Conservation (phyloP, 2,797 vertebrate genomes). For the Phalloptychus januarius region DNA sequence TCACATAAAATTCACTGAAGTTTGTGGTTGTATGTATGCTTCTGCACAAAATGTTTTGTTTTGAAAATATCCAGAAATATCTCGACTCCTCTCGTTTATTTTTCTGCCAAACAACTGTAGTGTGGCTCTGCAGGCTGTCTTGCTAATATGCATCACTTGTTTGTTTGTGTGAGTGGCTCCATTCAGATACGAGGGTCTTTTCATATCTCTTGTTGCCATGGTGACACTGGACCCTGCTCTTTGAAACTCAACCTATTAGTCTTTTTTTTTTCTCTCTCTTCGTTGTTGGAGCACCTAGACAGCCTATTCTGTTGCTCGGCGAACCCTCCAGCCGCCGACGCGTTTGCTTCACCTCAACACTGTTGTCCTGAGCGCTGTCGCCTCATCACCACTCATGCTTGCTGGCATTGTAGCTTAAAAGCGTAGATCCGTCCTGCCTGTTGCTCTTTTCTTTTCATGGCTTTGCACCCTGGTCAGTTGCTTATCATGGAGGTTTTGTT, state of each 20-base stretch:
- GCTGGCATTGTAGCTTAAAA: constrained; percentile 56
- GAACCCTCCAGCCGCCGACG: constrained; percentile 17
- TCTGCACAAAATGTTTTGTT: not conserved
- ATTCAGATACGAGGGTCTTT: constrained; percentile 50
- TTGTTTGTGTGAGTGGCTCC: constrained; percentile 40
- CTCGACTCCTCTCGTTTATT: not conserved
- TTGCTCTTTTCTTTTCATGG: constrained; percentile 71
- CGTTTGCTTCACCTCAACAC: constrained; percentile 55
- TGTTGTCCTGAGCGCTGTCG: constrained; percentile 57
- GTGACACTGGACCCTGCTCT: constrained; percentile 51
- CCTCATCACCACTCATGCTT: constrained; percentile 52
- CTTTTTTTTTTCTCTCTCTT: not conserved
- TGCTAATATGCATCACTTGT: constrained; percentile 40
- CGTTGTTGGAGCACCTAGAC: constrained; percentile 32
- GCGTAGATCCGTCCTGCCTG: constrained; percentile 55
- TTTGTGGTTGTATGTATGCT: not conserved
- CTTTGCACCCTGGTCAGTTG: constrained; percentile 72
- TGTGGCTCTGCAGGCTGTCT: constrained; percentile 10
- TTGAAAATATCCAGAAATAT: not conserved
- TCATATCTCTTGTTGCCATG: constrained; percentile 54
- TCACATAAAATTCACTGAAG: not conserved
- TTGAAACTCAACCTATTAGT: constrained; percentile 39
- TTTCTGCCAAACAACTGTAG: not conserved
- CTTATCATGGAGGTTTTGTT: constrained; percentile 44
- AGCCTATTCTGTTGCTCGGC: constrained; percentile 24